Percentiles rank a stretch among this genome's conserved stretches.
phyloP scores from a whole-genome alignment of 2,113 vertebrate genomes.

The Dicerorhinus sumatrensis region DNA sequence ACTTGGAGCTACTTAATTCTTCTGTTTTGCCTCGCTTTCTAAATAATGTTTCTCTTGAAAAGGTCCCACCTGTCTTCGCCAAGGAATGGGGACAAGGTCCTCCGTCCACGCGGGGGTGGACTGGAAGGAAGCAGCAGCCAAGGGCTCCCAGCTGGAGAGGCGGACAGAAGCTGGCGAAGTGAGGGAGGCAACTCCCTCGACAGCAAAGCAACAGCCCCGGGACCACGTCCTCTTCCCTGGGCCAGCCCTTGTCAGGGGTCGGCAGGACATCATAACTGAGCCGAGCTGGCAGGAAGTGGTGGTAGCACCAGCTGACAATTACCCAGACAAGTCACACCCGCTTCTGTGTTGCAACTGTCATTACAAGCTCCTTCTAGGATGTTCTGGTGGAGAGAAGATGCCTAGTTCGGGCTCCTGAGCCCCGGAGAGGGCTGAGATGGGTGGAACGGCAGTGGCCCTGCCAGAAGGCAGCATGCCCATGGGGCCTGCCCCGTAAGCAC shows the following conservation, averaged over 20 bases:
- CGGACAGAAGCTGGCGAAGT: neutral
- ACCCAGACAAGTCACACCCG: neutral
- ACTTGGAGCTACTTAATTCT: neutral
- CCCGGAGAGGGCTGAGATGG: neutral
- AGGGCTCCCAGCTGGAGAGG: neutral
- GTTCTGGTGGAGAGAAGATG: neutral
- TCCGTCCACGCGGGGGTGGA: fast-evolving
- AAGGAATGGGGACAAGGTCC: neutral
- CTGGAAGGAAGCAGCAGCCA: neutral
- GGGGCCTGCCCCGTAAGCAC: neutral
- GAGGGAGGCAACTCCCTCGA: fast-evolving
- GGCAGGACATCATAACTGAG: neutral
- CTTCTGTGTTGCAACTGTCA: neutral
- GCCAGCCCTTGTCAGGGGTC: neutral
- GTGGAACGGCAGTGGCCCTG: neutral
- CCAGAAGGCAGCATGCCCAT: fast-evolving
- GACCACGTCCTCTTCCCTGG: neutral
- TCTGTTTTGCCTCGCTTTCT: neutral
- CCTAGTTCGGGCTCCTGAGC: neutral
- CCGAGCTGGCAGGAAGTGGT: neutral
- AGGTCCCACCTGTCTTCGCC: slow-evolving; percentile 32
- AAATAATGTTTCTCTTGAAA: slow-evolving; percentile 38
- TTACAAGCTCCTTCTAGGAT: neutral
- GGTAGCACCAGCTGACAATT: neutral
- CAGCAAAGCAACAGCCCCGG: neutral